These are phyloP conservation scores for Urechis unicinctus DNA, from an alignment of 2,888 invertebrate genomes.

Conservation along the genomic window DNA sequence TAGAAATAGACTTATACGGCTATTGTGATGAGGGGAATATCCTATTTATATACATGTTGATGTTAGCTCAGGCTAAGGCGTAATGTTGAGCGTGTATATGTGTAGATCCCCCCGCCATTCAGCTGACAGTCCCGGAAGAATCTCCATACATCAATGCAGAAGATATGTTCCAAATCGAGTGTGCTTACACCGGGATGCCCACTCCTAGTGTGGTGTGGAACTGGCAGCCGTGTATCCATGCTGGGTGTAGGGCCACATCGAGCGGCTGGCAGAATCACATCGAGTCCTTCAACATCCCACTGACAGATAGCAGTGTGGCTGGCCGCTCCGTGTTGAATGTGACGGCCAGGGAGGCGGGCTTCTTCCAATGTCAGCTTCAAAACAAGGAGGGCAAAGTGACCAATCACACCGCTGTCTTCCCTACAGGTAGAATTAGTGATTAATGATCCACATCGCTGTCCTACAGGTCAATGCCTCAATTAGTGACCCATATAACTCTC, in stretches of 20 bases:
- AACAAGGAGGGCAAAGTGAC: background rate
- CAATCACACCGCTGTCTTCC: background rate
- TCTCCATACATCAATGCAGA: constrained; percentile 1
- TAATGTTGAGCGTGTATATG: too few relatives aligned
- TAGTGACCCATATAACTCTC: too few relatives aligned
- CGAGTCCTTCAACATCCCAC: background rate
- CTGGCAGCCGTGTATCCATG: constrained; percentile 10
- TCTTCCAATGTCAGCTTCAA: background rate
- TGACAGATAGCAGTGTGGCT: background rate
- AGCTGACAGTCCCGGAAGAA: background rate
- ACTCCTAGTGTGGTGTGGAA: constrained; percentile 5
- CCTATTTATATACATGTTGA: background rate
- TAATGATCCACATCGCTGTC: too few relatives aligned
- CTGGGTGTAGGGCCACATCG: background rate
- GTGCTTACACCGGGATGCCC: constrained; percentile 4
- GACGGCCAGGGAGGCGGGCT: background rate
- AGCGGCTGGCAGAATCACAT: background rate
- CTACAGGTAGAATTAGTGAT: too few relatives aligned
- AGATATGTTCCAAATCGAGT: constrained; percentile 1
- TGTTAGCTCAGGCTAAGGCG: too few relatives aligned
- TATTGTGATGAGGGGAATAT: background rate
- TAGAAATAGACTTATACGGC: background rate
- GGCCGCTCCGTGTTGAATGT: background rate
- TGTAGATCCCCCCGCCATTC: background rate
- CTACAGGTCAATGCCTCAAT: too few relatives aligned